Evolutionary conservation across 2,113 vertebrate genomes (phyloP).

Genomic region (Melanostigma gelatinosum): DNA sequence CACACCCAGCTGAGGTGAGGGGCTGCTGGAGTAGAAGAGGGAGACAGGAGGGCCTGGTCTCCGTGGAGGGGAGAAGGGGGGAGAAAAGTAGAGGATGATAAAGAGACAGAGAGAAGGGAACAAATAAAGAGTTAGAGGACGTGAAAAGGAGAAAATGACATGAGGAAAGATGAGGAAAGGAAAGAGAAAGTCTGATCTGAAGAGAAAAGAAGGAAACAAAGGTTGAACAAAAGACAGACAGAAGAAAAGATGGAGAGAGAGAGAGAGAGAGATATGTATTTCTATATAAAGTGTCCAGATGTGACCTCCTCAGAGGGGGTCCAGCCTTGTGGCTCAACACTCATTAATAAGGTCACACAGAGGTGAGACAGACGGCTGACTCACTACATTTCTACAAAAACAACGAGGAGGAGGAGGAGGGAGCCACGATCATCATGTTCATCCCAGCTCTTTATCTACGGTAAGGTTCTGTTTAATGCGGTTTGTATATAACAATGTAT

Average conservation of each 20-base stretch:
- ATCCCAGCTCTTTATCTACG: background rate
- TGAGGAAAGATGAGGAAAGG: too few species aligned
- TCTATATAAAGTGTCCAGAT: slow-evolving; percentile 74
- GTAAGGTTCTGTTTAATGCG: background rate
- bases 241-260: slow-evolving; percentile 17
- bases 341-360: slow-evolving; percentile 79
- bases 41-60: slow-evolving; percentile 32
- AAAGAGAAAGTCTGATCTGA: background rate
- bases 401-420: slow-evolving; percentile 41
- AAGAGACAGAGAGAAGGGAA: background rate
- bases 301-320: slow-evolving; percentile 77
- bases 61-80: background rate
- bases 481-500: too few species aligned
- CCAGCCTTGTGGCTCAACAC: slow-evolving; percentile 74
- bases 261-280: slow-evolving; percentile 55
- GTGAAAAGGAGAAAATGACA: background rate
- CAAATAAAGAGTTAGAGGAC: background rate
- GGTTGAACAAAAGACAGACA: background rate
- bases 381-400: slow-evolving; percentile 69
- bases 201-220: background rate
- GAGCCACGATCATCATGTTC: slow-evolving; percentile 48
- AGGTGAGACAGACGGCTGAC: slow-evolving; percentile 78
- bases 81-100: background rate
- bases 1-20: slow-evolving; percentile 64
- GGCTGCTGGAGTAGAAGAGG: slow-evolving; percentile 38